phyloP scores from a whole-genome alignment of 2,113 vertebrate genomes.

The Manacus vitellinus region DNA sequence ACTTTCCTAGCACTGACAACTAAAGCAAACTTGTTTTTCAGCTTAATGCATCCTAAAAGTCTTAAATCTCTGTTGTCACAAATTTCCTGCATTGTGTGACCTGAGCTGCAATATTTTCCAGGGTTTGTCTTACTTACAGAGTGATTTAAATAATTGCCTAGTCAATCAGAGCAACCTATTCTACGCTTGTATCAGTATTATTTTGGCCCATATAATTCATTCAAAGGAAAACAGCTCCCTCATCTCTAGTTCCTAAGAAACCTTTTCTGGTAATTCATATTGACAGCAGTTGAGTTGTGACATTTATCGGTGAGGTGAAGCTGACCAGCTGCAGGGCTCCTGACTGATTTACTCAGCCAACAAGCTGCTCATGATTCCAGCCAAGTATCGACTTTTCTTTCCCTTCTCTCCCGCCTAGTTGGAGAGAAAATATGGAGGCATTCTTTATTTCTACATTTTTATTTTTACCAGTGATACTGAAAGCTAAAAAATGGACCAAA shows the following conservation, averaged over 20 bases:
- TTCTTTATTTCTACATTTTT: neutral
- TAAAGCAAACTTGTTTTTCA: neutral
- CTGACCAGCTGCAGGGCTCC: conserved; percentile 57
- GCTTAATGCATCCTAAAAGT: neutral
- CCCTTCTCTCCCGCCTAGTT: neutral
- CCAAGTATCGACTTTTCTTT: conserved; percentile 34
- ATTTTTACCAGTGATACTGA: neutral
- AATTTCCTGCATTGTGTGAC: neutral
- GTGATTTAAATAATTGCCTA: conserved; percentile 17
- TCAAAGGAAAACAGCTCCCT: conserved; percentile 4
- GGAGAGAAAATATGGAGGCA: neutral
- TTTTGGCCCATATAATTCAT: conserved; percentile 12
- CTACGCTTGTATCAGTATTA: neutral
- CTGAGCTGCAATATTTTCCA: neutral
- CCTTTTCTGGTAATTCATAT: conserved; percentile 56
- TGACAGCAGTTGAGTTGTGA: conserved; percentile 59
- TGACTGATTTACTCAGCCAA: conserved; percentile 58
- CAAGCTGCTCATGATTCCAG: conserved; percentile 7
- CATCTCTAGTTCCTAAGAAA: conserved; percentile 10
- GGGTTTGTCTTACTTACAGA: neutral
- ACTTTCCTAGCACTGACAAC: neutral
- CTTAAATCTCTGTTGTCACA: neutral
- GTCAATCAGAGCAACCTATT: neutral
- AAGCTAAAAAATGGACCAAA: neutral
- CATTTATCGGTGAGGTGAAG: conserved; percentile 42